Evolutionary conservation across 2,888 invertebrate species (phyloP).

Genomic region (Rhagophthalmus giganteus): DNA sequence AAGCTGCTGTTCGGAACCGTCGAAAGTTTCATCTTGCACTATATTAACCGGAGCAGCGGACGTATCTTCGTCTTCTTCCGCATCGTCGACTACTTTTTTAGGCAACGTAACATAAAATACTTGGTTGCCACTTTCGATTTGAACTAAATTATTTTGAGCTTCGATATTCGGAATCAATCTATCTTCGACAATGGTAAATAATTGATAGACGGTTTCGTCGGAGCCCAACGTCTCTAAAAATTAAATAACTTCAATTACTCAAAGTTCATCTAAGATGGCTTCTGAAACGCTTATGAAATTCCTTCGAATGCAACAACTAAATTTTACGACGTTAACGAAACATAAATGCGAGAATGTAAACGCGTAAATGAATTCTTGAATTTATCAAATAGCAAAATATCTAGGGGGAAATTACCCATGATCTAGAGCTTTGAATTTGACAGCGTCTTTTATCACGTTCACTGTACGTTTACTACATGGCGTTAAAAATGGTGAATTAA

Average conservation of each 20-base stretch:
- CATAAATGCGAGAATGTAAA: neutral
- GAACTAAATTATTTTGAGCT: constrained; percentile 11
- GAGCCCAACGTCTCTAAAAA: constrained; percentile 15
- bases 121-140: constrained; percentile 26
- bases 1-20: constrained; percentile 7
- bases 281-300: constrained; percentile 1
- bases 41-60: constrained; percentile 25
- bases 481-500: no score
- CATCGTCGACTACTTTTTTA: constrained; percentile 39
- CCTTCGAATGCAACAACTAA: no score
- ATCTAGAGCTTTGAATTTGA: constrained; percentile 35
- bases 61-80: constrained; percentile 46
- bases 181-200: constrained; percentile 40
- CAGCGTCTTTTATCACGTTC: no score
- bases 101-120: constrained; percentile 20
- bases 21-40: constrained; percentile 5
- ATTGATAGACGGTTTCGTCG: constrained; percentile 37
- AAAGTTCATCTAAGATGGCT: constrained; percentile 7
- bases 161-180: constrained; percentile 9
- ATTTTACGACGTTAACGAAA: neutral
- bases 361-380: neutral
- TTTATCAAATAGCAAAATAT: constrained; percentile 29
- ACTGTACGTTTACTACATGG: no score
- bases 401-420: constrained; percentile 53
- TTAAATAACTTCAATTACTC: neutral